Evolutionary conservation across 2,888 invertebrate species (phyloP).

Genomic region (Alcis repandata): DNA sequence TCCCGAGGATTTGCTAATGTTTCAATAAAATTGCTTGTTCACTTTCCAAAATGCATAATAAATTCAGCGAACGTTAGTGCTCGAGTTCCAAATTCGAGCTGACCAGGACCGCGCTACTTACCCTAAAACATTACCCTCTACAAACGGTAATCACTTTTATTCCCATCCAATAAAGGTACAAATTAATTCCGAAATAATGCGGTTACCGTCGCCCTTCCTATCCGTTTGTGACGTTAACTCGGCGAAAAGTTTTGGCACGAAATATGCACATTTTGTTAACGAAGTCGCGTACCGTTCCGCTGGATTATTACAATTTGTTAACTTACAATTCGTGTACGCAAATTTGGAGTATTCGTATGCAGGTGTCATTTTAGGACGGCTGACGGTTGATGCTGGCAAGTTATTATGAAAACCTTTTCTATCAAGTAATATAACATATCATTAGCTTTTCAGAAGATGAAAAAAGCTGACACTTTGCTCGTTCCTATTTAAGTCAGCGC

Average conservation of each 20-base stretch:
- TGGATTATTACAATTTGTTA: slow-evolving; percentile 34
- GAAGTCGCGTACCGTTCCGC: slow-evolving; percentile 32
- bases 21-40: neutral
- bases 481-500: too few species aligned
- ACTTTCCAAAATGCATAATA: neutral
- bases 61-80: neutral
- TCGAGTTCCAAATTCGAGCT: neutral
- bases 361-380: neutral
- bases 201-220: slow-evolving; percentile 40
- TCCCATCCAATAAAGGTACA: slow-evolving; percentile 13
- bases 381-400: neutral
- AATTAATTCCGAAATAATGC: slow-evolving; percentile 43
- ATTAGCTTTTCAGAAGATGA: too few species aligned
- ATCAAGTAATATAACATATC: too few species aligned
- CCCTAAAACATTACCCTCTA: neutral
- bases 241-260: slow-evolving; percentile 51
- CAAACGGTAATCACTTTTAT: slow-evolving; percentile 15
- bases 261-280: slow-evolving; percentile 55
- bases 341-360: slow-evolving; percentile 5
- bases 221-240: slow-evolving; percentile 41
- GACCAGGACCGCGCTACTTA: neutral
- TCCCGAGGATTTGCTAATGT: too few species aligned
- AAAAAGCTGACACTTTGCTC: too few species aligned
- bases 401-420: neutral
- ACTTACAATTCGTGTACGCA: slow-evolving; percentile 24